A percentile compares a stretch with the other conserved stretches of the same genome.
Conservation (phyloP, 2,888 invertebrate genomes). For the Stenolophus ochropezus region DNA sequence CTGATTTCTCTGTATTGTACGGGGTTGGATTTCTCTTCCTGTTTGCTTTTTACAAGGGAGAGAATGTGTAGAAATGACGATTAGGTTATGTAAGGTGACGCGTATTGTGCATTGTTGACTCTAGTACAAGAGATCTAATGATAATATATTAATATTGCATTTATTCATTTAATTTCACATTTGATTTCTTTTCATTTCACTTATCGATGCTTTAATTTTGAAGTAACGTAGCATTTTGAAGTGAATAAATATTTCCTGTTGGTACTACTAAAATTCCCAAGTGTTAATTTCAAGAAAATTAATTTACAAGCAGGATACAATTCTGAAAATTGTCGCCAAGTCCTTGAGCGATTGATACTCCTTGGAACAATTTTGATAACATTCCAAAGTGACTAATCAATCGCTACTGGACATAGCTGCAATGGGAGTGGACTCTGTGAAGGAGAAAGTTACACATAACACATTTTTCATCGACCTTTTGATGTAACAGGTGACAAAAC, state of each 20-base stretch:
- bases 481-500: slow-evolving; percentile 56
- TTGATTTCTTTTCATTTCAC: too few relatives aligned
- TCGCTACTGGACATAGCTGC: slow-evolving; percentile 10
- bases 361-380: background rate
- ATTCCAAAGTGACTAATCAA: background rate
- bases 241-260: too few relatives aligned
- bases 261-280: background rate
- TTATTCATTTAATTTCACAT: too few relatives aligned
- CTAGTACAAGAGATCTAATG: background rate
- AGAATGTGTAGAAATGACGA: background rate
- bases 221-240: too few relatives aligned
- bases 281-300: background rate
- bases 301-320: background rate
- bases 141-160: background rate
- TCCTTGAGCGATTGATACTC: background rate
- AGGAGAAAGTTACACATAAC: slow-evolving; percentile 47
- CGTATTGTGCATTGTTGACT: background rate
- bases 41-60: background rate
- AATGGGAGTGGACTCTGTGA: slow-evolving; percentile 8
- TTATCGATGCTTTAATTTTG: too few relatives aligned
- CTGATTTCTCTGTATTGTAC: slow-evolving; percentile 19
- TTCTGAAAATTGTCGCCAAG: background rate
- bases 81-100: background rate
- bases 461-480: slow-evolving; percentile 35
- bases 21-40: slow-evolving; percentile 8